Base-by-base conservation (phyloP, 1,140 invertebrate genomes). In the Hetaerina americana region DNA sequence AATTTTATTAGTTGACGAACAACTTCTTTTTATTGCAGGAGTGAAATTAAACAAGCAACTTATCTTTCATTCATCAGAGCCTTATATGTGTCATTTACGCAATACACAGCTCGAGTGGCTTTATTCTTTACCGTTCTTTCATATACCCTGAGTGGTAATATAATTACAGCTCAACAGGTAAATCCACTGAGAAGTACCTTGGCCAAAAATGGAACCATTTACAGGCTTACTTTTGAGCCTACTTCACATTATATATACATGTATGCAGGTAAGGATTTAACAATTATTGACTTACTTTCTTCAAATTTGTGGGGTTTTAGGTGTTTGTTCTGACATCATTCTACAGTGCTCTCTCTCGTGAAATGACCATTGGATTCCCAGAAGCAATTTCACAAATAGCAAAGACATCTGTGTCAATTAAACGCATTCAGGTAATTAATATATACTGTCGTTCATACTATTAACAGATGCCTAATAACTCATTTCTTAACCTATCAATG, bases 271-370 rank as follows among this genome's bases (percentile, higher is more conserved):
- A n/a, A n/a, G n/a, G n/a, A n/a, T n/a, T n/a, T n/a, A n/a, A n/a
- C n/a, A n/a, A n/a, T n/a, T n/a, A n/a, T n/a, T n/a, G n/a, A n/a
- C n/a, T n/a, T n/a, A n/a, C n/a, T n/a, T n/a, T n/a, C n/a, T n/a
- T n/a, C n/a, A n/a, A n/a, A n/a, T n/a, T n/a, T n/a, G n/a, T n/a
- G n/a, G n/a, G n/a, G n/a, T n/a, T 76, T 71, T 26, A 87, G 77
- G 88, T 91, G 0, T 92, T 90, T 77, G 88, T 91, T 2, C 82
- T 92, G 3, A 89, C 89, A 1, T 87, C 88, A 0, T 91, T 89
- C 75, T 92, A 90, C 74, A 88, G 88, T 72, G 87, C 88, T 75
- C 77, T 92, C 8, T 86, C 89, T 29, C 86, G 87, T 72, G 89
- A 87, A 0, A 86, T 92, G 80, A 90, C 90, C 0, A 87, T 90